Percentiles rank a stretch among this genome's conserved stretches.
These are phyloP conservation scores for Trichonephila inaurata DNA, from an alignment of 1,140 invertebrate species.

Conservation along the genomic window DNA sequence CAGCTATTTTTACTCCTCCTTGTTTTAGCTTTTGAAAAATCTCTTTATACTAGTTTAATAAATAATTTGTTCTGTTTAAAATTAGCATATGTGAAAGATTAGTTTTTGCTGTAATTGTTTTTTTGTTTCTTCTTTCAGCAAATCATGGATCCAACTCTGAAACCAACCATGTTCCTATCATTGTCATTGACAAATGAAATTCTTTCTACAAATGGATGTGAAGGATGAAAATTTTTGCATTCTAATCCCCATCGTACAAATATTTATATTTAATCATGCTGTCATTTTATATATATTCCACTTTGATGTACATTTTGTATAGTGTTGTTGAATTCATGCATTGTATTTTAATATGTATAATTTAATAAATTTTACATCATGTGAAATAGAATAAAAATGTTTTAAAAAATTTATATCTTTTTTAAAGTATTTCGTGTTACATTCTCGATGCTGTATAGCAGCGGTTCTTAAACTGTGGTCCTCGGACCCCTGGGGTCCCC, in stretches of 20 bases:
- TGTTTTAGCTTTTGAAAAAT: no score
- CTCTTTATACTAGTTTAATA: no score
- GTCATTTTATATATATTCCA: conserved; percentile 4
- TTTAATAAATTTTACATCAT: conserved; percentile 9
- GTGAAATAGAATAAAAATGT: not conserved
- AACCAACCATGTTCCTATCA: not conserved
- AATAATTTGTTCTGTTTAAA: no score
- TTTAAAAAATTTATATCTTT: not conserved
- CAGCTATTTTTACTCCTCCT: no score
- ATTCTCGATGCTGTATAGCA: not conserved
- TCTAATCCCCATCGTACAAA: not conserved
- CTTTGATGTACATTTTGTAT: not conserved
- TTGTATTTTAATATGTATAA: conserved; percentile 1
- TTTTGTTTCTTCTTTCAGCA: not conserved
- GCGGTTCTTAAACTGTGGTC: no score
- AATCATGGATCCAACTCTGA: not conserved
- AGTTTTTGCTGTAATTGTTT: not conserved
- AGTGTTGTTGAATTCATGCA: not conserved
- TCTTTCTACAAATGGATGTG: not conserved
- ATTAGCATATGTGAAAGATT: not conserved
- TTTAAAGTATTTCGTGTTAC: not conserved
- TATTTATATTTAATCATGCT: conserved; percentile 22
- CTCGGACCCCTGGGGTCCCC: no score
- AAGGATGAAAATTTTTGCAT: not conserved
- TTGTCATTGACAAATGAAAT: conserved; percentile 1